phyloP scores from a whole-genome alignment of 1,140 invertebrate species.

The Micrasema longulum region DNA sequence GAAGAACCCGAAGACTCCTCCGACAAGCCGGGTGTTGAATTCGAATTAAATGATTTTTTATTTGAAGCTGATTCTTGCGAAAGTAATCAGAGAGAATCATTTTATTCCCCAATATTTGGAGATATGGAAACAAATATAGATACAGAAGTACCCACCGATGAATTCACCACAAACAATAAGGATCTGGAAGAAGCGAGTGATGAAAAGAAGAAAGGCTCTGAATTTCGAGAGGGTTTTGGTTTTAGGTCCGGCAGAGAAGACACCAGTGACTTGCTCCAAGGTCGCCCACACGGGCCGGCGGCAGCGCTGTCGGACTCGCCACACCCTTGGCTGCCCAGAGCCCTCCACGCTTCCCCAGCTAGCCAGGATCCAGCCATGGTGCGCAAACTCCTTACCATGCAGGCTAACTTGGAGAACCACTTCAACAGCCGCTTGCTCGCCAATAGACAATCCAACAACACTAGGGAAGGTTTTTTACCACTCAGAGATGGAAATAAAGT shows the following conservation, averaged over 20 bases:
- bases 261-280: conserved; percentile 61
- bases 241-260: conserved; percentile 69
- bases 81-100: conserved; percentile 39
- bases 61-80: conserved; percentile 13
- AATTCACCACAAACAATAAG: conserved; percentile 8
- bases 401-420: conserved; percentile 27
- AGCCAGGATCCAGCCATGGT: too few relatives aligned
- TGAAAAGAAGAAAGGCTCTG: conserved; percentile 19
- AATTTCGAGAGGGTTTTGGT: conserved; percentile 64
- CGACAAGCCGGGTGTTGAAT: conserved; percentile 1
- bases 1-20: conserved; percentile 10
- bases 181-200: conserved; percentile 14
- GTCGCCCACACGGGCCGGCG: conserved; percentile 64
- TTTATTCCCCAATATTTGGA: conserved; percentile 50
- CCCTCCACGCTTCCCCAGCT: conserved; percentile 54
- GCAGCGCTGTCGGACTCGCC: conserved; percentile 70
- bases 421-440: neutral
- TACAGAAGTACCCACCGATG: neutral
- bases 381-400: neutral
- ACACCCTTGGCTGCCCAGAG: conserved; percentile 64
- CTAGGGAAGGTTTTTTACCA: conserved; percentile 1
- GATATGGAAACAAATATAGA: neutral
- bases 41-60: conserved; percentile 49
- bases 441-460: conserved; percentile 5
- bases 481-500: conserved; percentile 10